Percentiles rank a stretch among this genome's conserved stretches.
Conservation (phyloP, 2,888 invertebrate genomes). For the Anodontia alba region DNA sequence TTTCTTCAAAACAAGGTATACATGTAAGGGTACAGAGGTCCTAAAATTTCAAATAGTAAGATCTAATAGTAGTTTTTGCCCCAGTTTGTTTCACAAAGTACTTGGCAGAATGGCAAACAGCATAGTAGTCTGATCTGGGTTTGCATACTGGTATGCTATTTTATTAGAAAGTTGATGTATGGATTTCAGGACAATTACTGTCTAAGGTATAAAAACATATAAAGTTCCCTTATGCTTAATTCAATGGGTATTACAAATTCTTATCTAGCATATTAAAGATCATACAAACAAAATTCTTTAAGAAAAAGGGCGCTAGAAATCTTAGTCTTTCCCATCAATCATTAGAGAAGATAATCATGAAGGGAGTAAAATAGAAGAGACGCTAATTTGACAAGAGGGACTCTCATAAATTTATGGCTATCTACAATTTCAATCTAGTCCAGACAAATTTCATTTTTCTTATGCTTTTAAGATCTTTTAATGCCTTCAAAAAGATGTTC, state of each 20-base stretch:
- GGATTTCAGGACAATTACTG: too few relatives aligned
- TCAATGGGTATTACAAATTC: neutral
- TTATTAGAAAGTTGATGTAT: too few relatives aligned
- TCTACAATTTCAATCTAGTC: conserved; percentile 3
- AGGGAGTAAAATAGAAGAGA: neutral
- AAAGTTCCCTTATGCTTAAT: too few relatives aligned
- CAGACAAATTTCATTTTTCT: conserved; percentile 9
- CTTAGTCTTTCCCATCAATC: neutral
- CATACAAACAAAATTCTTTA: neutral
- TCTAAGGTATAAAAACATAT: too few relatives aligned
- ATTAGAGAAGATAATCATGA: neutral
- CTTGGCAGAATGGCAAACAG: too few relatives aligned
- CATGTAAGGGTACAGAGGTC: too few relatives aligned
- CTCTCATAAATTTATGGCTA: neutral
- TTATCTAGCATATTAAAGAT: neutral
- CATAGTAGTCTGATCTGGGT: too few relatives aligned
- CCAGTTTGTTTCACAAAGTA: too few relatives aligned
- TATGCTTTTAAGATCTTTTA: neutral
- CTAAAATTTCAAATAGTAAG: too few relatives aligned
- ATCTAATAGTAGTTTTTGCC: too few relatives aligned
- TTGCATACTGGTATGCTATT: too few relatives aligned
- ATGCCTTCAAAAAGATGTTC: neutral
- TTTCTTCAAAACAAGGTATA: too few relatives aligned
- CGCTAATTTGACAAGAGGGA: conserved; percentile 9
- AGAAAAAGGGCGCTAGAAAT: conserved; percentile 2